Conservation (phyloP, 1,140 invertebrate species). For the Ooceraea biroi region DNA sequence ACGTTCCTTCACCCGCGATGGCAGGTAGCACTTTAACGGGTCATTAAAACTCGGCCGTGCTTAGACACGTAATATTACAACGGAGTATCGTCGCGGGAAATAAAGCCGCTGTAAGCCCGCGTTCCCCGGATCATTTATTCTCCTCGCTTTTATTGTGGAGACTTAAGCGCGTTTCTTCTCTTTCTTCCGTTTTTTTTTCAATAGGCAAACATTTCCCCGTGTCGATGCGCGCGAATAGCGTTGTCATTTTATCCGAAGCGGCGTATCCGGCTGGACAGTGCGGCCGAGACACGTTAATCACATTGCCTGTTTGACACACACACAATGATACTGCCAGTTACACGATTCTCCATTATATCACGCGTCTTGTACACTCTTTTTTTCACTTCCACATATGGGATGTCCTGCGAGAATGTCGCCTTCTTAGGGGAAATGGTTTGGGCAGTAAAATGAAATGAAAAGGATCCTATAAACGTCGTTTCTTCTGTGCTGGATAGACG, state of each 20-base stretch:
- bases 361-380: constrained; percentile 11
- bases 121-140: constrained; percentile 25
- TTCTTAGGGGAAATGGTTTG: constrained; percentile 20
- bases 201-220: constrained; percentile 37
- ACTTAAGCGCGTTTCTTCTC: not conserved
- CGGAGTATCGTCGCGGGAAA: not conserved
- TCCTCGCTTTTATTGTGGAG: not conserved
- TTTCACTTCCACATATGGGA: not conserved
- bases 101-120: too few species aligned
- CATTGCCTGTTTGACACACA: not conserved
- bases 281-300: constrained; percentile 42
- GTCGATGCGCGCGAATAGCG: constrained; percentile 39
- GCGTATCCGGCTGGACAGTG: constrained; percentile 15
- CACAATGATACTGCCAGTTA: constrained; percentile 50
- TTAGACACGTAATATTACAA: not conserved
- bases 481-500: too few species aligned
- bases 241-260: constrained; percentile 49
- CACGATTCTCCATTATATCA: constrained; percentile 19
- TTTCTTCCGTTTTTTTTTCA: not conserved
- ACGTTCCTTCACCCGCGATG: not conserved
- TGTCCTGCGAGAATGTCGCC: constrained; percentile 21
- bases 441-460: constrained; percentile 1
- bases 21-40: constrained; percentile 6
- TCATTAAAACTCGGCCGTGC: not conserved
- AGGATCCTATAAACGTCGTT: constrained; percentile 3